phyloP scores from a whole-genome alignment of 2,113 vertebrate genomes.

The Astatoreochromis straeleni region DNA sequence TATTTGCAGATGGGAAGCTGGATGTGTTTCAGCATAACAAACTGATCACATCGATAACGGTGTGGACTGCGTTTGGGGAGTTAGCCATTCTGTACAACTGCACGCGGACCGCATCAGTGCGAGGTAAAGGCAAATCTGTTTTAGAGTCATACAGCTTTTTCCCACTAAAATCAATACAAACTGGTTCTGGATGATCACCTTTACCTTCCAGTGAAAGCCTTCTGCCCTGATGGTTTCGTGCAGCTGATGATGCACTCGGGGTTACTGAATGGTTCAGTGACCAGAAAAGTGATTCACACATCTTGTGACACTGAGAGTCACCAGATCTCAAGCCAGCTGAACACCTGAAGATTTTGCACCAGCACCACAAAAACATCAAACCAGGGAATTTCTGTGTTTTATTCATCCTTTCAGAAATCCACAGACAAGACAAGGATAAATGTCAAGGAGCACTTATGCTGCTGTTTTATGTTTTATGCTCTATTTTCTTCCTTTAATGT shows the following conservation, averaged over 20 bases:
- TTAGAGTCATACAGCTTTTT: accelerated
- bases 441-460: background rate
- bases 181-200: background rate
- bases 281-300: background rate
- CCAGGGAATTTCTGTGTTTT: accelerated
- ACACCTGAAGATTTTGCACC: accelerated
- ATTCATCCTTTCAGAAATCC: accelerated
- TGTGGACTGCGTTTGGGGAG: slow-evolving; percentile 91
- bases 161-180: background rate
- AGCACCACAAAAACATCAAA: background rate
- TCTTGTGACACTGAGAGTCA: accelerated
- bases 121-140: slow-evolving; percentile 70
- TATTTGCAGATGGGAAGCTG: slow-evolving; percentile 81
- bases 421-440: accelerated
- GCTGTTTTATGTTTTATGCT: accelerated
- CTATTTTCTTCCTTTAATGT: background rate
- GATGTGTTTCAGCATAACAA: slow-evolving; percentile 88
- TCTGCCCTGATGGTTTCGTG: background rate
- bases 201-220: background rate
- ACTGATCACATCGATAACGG: slow-evolving; percentile 79
- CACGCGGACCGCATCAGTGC: slow-evolving; percentile 86
- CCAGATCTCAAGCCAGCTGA: background rate
- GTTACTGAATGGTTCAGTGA: background rate
- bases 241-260: accelerated
- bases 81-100: slow-evolving; percentile 92